A percentile compares a stretch with the other conserved stretches of the same genome.
phyloP scores from a whole-genome alignment of 2,797 vertebrate species.

The Varecia variegata region DNA sequence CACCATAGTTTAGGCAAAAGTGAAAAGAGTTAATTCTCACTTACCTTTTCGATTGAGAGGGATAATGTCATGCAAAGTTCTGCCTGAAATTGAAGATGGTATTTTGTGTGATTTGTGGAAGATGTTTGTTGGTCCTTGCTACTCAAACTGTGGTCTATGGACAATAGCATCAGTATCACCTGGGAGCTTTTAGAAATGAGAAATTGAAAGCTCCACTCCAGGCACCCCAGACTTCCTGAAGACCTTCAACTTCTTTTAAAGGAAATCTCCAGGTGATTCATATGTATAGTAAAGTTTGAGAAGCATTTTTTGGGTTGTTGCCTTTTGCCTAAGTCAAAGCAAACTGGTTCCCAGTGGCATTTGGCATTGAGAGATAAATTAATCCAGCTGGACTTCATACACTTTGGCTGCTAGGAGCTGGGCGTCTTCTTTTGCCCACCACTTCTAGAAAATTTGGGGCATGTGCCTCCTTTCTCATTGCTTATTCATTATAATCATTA shows the following conservation, averaged over 20 bases:
- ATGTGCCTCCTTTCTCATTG: not conserved
- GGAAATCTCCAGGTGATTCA: not conserved
- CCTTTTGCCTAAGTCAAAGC: not conserved
- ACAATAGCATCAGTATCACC: not conserved
- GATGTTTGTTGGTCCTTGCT: not conserved
- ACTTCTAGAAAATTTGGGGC: not conserved
- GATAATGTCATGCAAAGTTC: not conserved
- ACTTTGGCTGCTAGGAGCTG: not conserved
- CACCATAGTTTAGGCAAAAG: not conserved
- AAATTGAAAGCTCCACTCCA: not conserved
- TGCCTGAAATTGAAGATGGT: not conserved
- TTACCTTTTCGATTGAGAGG: not conserved
- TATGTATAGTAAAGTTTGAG: not conserved
- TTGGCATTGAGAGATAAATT: not conserved
- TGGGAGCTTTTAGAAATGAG: not conserved
- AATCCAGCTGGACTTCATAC: not conserved
- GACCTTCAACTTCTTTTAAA: not conserved
- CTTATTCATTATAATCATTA: not conserved
- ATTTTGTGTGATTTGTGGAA: not conserved
- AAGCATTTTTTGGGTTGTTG: not conserved
- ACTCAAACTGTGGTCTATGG: not conserved
- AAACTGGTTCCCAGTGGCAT: not conserved
- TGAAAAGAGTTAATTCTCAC: not conserved
- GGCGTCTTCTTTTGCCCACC: not conserved
- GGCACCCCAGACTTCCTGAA: not conserved